Conservation (phyloP, 1,140 invertebrate species). For the Melitaea cinxia region DNA sequence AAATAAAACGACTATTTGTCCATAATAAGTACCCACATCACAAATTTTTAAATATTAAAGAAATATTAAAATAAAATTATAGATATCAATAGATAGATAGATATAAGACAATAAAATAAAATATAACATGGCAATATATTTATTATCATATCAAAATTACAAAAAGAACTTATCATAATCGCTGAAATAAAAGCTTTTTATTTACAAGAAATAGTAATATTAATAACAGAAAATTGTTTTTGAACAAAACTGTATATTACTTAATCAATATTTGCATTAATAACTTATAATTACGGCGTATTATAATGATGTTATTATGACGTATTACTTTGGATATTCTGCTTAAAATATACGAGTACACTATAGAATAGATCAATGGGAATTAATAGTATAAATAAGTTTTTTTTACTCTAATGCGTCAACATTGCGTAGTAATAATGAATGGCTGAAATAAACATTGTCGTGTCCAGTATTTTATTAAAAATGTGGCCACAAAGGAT, state of each 20-base stretch:
- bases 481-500: no score
- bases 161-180: background rate
- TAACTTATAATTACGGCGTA: slow-evolving; percentile 1
- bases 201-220: slow-evolving; percentile 12
- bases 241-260: background rate
- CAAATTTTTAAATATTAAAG: no score
- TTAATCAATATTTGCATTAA: background rate
- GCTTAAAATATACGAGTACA: slow-evolving; percentile 1
- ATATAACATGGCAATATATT: slow-evolving; percentile 10
- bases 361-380: slow-evolving; percentile 2
- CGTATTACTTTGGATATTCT: slow-evolving; percentile 63
- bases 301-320: slow-evolving; percentile 53
- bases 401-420: no score
- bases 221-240: background rate
- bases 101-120: background rate
- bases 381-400: no score
- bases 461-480: no score
- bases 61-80: no score
- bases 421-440: no score
- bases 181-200: background rate
- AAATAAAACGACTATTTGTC: no score
- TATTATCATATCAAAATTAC: slow-evolving; percentile 7
- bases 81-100: no score
- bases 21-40: no score
- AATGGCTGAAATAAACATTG: no score